Evolutionary conservation across 2,797 vertebrate species (phyloP).

Genomic region (Hippoglossus hippoglossus): DNA sequence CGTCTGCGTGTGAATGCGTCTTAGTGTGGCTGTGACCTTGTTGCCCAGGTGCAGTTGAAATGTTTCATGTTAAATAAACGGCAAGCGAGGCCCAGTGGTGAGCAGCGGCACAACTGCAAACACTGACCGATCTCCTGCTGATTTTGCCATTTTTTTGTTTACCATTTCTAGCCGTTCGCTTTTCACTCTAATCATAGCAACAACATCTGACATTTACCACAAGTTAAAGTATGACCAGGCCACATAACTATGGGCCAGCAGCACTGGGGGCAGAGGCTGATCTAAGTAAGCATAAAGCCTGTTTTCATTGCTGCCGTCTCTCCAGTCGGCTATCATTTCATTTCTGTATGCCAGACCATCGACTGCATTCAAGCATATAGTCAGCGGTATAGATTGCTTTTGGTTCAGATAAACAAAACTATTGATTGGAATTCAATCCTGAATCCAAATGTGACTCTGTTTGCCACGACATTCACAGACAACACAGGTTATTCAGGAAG

Average conservation of each 20-base stretch:
- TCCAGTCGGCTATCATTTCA: conserved; percentile 31
- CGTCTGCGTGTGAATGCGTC: not conserved
- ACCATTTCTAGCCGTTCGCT: conserved; percentile 48
- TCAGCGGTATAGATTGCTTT: conserved; percentile 37
- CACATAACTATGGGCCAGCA: conserved; percentile 47
- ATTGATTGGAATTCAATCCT: conserved; percentile 25
- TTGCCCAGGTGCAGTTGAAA: conserved; percentile 69
- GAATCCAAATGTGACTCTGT: conserved; percentile 23
- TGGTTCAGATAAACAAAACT: conserved; percentile 34
- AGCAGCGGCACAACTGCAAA: conserved; percentile 63
- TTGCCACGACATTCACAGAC: conserved; percentile 18
- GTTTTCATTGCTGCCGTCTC: conserved; percentile 20
- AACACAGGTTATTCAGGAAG: conserved; percentile 1
- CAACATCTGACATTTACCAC: conserved; percentile 69
- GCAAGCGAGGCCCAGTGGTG: conserved; percentile 49
- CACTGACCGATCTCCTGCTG: conserved; percentile 65
- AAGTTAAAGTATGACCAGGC: conserved; percentile 65
- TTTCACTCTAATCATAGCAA: conserved; percentile 67
- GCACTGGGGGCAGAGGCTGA: conserved; percentile 41
- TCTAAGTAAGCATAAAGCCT: conserved; percentile 47
- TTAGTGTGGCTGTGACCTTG: conserved; percentile 60
- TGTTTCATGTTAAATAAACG: conserved; percentile 73
- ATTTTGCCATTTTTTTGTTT: conserved; percentile 70
- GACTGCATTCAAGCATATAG: conserved; percentile 35
- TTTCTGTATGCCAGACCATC: conserved; percentile 10